Evolutionary conservation across 2,797 vertebrate genomes (phyloP).

Genomic region (Anabas testudineus): DNA sequence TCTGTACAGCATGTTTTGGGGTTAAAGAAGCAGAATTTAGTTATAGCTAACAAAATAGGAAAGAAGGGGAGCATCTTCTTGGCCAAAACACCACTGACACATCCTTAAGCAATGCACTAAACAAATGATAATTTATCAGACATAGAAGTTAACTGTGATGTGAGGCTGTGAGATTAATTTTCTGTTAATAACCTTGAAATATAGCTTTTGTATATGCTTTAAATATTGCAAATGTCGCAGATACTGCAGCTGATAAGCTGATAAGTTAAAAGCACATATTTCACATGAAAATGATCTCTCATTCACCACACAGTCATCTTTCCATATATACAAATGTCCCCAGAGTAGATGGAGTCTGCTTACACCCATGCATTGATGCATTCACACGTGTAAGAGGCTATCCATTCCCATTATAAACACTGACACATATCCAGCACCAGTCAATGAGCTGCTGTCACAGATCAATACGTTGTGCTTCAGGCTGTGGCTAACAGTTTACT

Average conservation of each 20-base stretch:
- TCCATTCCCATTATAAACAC: constrained; percentile 66
- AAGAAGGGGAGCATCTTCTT: neutral
- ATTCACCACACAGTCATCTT: neutral
- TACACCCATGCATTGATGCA: constrained; percentile 9
- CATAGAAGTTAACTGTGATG: neutral
- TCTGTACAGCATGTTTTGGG: neutral
- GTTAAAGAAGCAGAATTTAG: too few species aligned
- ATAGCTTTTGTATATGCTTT: neutral
- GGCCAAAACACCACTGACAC: neutral
- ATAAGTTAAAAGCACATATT: neutral
- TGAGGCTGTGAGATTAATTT: neutral
- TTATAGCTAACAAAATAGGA: neutral
- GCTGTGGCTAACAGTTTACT: too few species aligned
- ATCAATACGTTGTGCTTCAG: constrained; percentile 67
- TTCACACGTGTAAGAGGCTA: constrained; percentile 28
- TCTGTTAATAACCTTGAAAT: neutral
- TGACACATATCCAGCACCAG: constrained; percentile 62
- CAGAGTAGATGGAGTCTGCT: neutral
- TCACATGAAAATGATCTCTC: neutral
- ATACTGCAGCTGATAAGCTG: neutral
- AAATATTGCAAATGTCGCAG: neutral
- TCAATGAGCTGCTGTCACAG: constrained; percentile 66
- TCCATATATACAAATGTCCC: constrained; percentile 2
- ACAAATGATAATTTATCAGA: neutral
- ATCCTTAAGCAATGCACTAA: neutral